Percentiles rank a stretch among this genome's conserved stretches.
Evolutionary conservation across 2,797 vertebrate species (phyloP).

Genomic region (Rhadinocentrus ornatus): DNA sequence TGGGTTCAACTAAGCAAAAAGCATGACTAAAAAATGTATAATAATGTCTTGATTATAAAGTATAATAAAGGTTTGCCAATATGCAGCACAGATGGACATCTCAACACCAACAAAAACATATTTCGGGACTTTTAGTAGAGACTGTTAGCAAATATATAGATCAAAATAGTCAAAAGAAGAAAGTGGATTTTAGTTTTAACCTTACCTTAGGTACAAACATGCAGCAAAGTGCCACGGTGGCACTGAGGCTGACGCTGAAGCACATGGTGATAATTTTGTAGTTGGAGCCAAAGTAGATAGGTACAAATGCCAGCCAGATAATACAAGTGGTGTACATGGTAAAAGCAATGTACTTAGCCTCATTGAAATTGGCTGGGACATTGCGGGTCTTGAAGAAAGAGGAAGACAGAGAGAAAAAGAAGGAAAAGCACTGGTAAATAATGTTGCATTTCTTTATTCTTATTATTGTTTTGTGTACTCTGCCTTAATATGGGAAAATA

Average conservation of each 20-base stretch:
- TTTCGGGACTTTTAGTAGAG: neutral
- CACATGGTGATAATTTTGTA: constrained; percentile 99
- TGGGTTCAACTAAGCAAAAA: neutral
- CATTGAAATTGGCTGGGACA: constrained; percentile 97
- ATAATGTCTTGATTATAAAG: too few species aligned
- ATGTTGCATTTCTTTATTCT: neutral
- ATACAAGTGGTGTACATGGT: constrained; percentile 99
- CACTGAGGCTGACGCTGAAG: constrained; percentile 97
- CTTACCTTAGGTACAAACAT: constrained; percentile 96
- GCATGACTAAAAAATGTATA: neutral
- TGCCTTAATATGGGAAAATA: neutral
- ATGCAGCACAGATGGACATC: neutral
- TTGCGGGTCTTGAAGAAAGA: constrained; percentile 87
- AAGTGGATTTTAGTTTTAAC: neutral
- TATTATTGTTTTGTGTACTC: neutral
- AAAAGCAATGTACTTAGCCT: constrained; percentile 98
- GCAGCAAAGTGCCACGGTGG: constrained; percentile 95
- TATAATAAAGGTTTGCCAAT: neutral
- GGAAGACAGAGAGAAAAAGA: neutral
- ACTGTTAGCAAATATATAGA: neutral
- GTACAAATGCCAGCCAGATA: constrained; percentile 98
- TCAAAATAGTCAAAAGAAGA: neutral
- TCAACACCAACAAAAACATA: neutral
- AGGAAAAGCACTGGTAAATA: constrained; percentile 10
- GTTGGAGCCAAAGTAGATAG: constrained; percentile 99